These are phyloP conservation scores for Hoplostethus atlanticus DNA, from an alignment of 2,797 vertebrate species.

Conservation along the genomic window DNA sequence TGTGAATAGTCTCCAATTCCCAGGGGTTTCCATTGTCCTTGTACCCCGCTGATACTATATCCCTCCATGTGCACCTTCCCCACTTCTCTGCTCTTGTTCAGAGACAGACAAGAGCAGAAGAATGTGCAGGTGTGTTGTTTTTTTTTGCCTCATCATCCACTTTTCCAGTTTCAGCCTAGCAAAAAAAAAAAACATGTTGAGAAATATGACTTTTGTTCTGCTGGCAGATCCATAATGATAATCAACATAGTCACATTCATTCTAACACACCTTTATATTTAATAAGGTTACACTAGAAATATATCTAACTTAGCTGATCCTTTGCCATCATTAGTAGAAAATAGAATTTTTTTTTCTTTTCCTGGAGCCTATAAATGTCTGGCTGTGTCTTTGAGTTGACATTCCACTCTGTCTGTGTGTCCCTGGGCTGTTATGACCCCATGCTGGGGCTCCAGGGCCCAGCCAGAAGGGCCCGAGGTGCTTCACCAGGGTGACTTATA, in stretches of 20 bases:
- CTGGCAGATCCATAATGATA: not conserved
- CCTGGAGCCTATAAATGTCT: constrained; percentile 51
- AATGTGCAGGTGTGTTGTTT: constrained; percentile 66
- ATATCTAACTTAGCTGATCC: not conserved
- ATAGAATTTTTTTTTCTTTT: constrained; percentile 12
- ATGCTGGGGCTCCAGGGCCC: constrained; percentile 74
- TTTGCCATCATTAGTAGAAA: constrained; percentile 29
- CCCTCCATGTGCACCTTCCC: constrained; percentile 35
- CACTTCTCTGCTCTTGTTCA: constrained; percentile 74
- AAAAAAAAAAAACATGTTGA: constrained; percentile 9
- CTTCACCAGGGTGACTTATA: constrained; percentile 79
- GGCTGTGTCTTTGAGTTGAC: constrained; percentile 81
- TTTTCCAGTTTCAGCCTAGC: constrained; percentile 27
- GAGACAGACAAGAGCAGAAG: constrained; percentile 72
- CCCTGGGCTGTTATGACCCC: constrained; percentile 74
- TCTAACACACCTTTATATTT: constrained; percentile 1
- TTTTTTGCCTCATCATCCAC: constrained; percentile 43
- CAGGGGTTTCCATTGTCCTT: constrained; percentile 85
- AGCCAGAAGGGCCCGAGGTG: constrained; percentile 72
- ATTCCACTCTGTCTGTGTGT: constrained; percentile 69
- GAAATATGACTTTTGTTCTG: constrained; percentile 3
- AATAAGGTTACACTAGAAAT: constrained; percentile 5
- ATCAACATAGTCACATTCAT: not conserved
- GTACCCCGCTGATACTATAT: constrained; percentile 72
- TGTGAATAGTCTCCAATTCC: constrained; percentile 87